A percentile compares a stretch with the other conserved stretches of the same genome.
phyloP scores from a whole-genome alignment of 2,888 invertebrate genomes.

The Himalopsyche japonica region DNA sequence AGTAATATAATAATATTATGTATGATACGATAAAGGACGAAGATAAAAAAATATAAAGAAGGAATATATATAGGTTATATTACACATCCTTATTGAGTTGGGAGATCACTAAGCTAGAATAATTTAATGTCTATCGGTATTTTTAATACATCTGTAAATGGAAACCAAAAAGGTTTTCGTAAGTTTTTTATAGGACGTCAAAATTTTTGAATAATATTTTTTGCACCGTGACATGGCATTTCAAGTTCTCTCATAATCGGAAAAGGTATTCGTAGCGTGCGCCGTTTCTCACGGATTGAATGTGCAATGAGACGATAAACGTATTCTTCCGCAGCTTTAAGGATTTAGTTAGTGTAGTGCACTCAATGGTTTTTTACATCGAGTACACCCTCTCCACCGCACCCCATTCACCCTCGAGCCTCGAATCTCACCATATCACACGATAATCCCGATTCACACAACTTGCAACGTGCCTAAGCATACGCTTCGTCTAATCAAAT shows the following conservation, averaged over 20 bases:
- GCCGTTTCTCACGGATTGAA: slow-evolving; percentile 9
- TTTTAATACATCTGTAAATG: too few species aligned
- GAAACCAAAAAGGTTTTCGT: too few species aligned
- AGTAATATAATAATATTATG: too few species aligned
- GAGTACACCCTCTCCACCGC: not conserved
- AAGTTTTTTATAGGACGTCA: not conserved
- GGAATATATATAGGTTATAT: too few species aligned
- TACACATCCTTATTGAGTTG: too few species aligned
- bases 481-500: not conserved
- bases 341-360: slow-evolving; percentile 1
- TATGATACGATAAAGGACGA: too few species aligned
- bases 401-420: not conserved
- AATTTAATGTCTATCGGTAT: too few species aligned
- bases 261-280: slow-evolving; percentile 21
- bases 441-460: not conserved
- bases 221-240: slow-evolving; percentile 30
- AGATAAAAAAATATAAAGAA: too few species aligned
- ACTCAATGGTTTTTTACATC: not conserved
- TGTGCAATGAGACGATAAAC: not conserved
- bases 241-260: slow-evolving; percentile 36
- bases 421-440: not conserved
- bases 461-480: not conserved
- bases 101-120: too few species aligned
- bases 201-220: not conserved
- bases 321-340: not conserved